Evolutionary conservation across 2,113 vertebrate species (phyloP).

Genomic region (Alexandromys fortis): DNA sequence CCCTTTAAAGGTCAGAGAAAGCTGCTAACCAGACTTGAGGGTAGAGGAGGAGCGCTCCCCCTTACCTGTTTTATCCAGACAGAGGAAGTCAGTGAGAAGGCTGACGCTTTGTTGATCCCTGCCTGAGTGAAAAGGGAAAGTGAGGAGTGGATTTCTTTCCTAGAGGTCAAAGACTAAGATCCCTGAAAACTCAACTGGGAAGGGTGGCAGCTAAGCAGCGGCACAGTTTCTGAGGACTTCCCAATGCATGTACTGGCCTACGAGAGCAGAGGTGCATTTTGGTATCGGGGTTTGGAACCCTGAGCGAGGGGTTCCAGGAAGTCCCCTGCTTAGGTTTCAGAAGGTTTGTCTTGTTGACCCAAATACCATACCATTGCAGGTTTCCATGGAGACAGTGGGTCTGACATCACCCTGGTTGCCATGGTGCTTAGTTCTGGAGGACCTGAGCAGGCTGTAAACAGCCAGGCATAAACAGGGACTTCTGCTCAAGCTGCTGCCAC

Average conservation of each 20-base stretch:
- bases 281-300: neutral
- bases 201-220: neutral
- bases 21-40: neutral
- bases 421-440: conserved; percentile 70
- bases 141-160: conserved; percentile 32
- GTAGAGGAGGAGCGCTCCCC: conserved; percentile 50
- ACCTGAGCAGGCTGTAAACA: conserved; percentile 72
- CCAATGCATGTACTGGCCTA: conserved; percentile 59
- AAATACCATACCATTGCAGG: conserved; percentile 73
- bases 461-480: conserved; percentile 74
- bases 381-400: conserved; percentile 73
- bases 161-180: conserved; percentile 29
- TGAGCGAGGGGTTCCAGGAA: neutral
- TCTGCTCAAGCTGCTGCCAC: conserved; percentile 65
- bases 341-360: conserved; percentile 74
- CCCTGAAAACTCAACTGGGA: neutral
- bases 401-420: conserved; percentile 78
- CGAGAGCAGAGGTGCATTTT: neutral
- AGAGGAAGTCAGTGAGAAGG: neutral
- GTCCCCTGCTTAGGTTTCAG: conserved; percentile 32
- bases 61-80: conserved; percentile 46
- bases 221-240: conserved; percentile 29
- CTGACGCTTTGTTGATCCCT: conserved; percentile 33
- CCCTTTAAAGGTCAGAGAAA: neutral
- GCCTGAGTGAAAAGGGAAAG: neutral